phyloP scores from a whole-genome alignment of 1,140 invertebrate species.

The Heterodera schachtii region DNA sequence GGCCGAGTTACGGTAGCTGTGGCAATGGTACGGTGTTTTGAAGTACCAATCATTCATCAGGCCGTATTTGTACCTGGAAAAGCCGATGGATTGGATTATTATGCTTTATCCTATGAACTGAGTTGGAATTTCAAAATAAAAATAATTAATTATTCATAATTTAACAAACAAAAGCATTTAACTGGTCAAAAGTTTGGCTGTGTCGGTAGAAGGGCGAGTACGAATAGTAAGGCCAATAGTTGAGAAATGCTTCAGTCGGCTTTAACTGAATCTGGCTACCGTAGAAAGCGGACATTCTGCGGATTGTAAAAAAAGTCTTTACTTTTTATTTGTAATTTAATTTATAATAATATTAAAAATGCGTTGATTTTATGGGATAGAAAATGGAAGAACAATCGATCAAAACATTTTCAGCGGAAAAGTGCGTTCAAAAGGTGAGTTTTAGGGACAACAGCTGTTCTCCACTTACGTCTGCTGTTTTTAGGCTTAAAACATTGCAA shows the following conservation, averaged over 20 bases:
- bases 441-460: neutral
- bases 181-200: slow-evolving; percentile 23
- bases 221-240: slow-evolving; percentile 30
- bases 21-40: neutral
- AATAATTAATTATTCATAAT: neutral
- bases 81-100: too few species aligned
- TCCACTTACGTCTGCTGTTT: neutral
- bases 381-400: neutral
- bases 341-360: neutral
- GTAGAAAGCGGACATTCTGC: slow-evolving; percentile 10
- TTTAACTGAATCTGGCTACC: neutral
- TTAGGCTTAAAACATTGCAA: neutral
- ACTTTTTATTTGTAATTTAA: neutral
- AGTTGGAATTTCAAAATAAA: neutral
- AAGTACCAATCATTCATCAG: neutral
- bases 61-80: neutral
- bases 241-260: slow-evolving; percentile 18
- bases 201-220: slow-evolving; percentile 24
- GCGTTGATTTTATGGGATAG: neutral
- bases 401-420: neutral
- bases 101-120: too few species aligned
- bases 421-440: neutral
- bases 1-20: neutral
- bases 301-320: neutral
- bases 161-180: neutral